Conservation (phyloP, 1,140 invertebrate genomes). For the Drosophila nebulosa region DNA sequence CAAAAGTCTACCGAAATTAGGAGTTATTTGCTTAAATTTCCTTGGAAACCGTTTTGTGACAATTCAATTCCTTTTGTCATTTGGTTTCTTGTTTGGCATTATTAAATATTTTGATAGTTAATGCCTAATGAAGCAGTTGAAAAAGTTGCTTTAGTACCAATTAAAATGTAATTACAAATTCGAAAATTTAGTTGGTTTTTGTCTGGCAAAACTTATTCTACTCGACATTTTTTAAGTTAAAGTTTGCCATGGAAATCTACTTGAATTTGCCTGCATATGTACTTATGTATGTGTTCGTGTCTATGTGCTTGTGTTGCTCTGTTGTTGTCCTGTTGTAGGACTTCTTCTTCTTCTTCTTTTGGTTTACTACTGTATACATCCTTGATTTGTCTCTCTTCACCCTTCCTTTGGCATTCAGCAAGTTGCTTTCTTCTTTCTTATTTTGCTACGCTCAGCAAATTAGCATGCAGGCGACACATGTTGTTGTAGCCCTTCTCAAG, state of each 20-base stretch:
- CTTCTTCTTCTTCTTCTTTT: neutral
- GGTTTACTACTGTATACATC: neutral
- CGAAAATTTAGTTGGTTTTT: no score
- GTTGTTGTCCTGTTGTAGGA: conserved; percentile 37
- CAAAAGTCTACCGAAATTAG: neutral
- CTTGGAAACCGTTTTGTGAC: no score
- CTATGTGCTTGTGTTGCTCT: conserved; percentile 20
- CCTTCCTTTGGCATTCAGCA: neutral
- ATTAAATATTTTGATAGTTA: no score
- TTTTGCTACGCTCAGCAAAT: conserved; percentile 63
- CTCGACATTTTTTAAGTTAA: no score
- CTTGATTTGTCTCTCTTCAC: neutral
- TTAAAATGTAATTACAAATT: no score
- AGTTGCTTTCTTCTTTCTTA: conserved; percentile 33
- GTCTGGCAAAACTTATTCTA: no score
- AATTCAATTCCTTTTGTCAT: no score
- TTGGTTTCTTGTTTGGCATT: no score
- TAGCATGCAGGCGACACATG: conserved; percentile 70
- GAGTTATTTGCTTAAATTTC: neutral
- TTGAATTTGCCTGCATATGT: neutral
- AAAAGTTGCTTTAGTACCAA: no score
- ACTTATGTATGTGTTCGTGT: neutral
- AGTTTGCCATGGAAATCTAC: neutral
- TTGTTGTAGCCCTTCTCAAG: conserved; percentile 35
- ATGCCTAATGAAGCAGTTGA: no score